Evolutionary conservation across 2,888 invertebrate species (phyloP).

Genomic region (Tetragnatha montana): DNA sequence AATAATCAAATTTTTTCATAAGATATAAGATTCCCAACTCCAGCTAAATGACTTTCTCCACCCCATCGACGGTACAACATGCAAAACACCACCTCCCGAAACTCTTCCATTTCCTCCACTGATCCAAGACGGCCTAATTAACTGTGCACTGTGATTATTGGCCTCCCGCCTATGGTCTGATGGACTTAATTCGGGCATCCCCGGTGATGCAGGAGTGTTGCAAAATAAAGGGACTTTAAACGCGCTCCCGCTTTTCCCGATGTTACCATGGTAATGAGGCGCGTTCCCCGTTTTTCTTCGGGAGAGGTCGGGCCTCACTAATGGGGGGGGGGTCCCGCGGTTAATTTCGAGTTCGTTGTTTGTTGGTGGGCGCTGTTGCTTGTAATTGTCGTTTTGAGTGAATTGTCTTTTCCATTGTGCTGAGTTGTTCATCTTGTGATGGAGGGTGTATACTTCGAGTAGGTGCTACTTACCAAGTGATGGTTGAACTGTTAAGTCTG

Average conservation of each 20-base stretch:
- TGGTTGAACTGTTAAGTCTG: no score
- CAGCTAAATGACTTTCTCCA: no score
- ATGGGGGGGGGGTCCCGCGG: constrained; percentile 7
- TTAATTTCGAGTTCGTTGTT: constrained; percentile 10
- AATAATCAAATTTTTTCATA: no score
- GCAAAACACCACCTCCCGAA: constrained; percentile 8
- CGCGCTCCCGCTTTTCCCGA: constrained; percentile 33
- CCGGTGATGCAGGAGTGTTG: constrained; percentile 23
- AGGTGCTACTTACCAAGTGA: no score
- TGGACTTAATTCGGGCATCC: constrained; percentile 41
- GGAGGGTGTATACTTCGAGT: no score
- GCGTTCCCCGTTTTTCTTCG: constrained; percentile 8
- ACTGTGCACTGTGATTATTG: constrained; percentile 21
- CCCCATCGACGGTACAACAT: neutral
- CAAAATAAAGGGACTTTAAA: constrained; percentile 53
- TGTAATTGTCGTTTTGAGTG: constrained; percentile 18
- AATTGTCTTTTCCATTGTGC: neutral
- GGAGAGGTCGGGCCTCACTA: constrained; percentile 9
- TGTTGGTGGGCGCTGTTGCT: constrained; percentile 15
- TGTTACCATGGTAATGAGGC: constrained; percentile 44
- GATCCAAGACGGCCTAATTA: constrained; percentile 31
- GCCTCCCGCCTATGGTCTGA: constrained; percentile 15
- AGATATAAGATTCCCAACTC: no score
- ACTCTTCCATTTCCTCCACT: neutral
- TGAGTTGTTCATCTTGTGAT: neutral